A percentile compares a stretch with the other conserved stretches of the same genome.
Conservation (phyloP, 2,113 vertebrate species). For the Microcebus jonahi region DNA sequence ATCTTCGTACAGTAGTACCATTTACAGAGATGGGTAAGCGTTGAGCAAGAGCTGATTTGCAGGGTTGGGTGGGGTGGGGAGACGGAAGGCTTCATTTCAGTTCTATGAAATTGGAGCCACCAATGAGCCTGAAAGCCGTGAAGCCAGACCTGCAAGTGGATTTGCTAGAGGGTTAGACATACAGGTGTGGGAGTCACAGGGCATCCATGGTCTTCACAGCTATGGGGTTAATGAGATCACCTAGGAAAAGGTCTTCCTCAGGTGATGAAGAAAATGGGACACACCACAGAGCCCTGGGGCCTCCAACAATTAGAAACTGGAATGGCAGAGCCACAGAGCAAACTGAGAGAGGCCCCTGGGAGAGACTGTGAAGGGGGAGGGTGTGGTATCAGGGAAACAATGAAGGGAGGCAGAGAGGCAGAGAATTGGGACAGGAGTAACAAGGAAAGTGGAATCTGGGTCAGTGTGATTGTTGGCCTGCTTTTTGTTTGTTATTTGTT, state of each 20-base stretch:
- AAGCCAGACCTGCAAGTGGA: background rate
- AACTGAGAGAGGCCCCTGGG: background rate
- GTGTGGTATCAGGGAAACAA: no score
- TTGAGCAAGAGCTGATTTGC: background rate
- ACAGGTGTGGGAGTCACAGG: background rate
- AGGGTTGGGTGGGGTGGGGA: accelerated
- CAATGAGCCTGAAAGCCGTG: background rate
- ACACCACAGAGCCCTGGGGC: background rate
- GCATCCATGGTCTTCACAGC: accelerated
- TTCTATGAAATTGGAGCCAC: background rate
- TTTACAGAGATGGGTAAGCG: background rate
- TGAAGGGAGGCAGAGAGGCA: background rate
- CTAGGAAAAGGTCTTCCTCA: background rate
- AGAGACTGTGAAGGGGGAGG: background rate
- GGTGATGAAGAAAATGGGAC: background rate
- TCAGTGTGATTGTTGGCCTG: background rate
- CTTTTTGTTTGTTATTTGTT: background rate
- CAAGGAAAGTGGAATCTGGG: background rate
- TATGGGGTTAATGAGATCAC: background rate
- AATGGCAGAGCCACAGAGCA: background rate
- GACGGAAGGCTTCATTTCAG: background rate
- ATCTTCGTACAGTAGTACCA: accelerated
- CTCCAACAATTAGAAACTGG: background rate
- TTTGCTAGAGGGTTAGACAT: background rate
- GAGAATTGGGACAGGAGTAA: background rate